Conservation (phyloP, 2,113 vertebrate genomes). For the Scytalopus superciliaris region DNA sequence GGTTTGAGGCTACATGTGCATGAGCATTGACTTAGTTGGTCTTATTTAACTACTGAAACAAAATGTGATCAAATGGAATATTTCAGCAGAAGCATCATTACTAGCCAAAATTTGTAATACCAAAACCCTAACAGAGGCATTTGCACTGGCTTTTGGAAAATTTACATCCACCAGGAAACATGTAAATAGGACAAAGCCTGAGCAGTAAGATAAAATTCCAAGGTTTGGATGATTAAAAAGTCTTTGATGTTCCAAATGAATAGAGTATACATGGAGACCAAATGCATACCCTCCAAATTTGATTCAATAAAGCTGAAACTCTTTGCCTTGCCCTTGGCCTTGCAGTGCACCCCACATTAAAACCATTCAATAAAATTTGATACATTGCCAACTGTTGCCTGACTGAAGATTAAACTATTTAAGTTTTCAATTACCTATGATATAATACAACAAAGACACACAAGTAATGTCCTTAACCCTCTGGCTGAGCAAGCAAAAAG, state of each 20-base stretch:
- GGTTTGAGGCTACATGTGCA: background rate
- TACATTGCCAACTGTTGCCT: constrained; percentile 23
- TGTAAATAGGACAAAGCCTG: background rate
- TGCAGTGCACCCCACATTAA: constrained; percentile 1
- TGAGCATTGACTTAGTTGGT: background rate
- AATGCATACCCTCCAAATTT: constrained; percentile 27
- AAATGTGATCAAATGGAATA: background rate
- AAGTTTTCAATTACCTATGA: constrained; percentile 55
- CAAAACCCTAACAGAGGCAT: background rate
- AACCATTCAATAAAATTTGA: constrained; percentile 56
- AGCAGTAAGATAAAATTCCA: constrained; percentile 10
- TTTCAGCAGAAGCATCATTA: background rate
- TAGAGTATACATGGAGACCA: background rate
- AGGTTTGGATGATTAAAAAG: background rate
- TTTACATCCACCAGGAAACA: background rate
- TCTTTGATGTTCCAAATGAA: constrained; percentile 18
- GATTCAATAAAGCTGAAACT: constrained; percentile 36
- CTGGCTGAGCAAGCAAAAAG: background rate
- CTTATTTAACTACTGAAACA: background rate
- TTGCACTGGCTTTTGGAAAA: background rate
- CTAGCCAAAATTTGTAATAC: background rate
- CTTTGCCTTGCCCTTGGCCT: constrained; percentile 12
- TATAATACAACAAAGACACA: constrained; percentile 41
- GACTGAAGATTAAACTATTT: constrained; percentile 44
- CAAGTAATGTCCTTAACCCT: background rate